Base-by-base conservation (phyloP, 2,113 vertebrate species). In the Phoenicopterus ruber region DNA sequence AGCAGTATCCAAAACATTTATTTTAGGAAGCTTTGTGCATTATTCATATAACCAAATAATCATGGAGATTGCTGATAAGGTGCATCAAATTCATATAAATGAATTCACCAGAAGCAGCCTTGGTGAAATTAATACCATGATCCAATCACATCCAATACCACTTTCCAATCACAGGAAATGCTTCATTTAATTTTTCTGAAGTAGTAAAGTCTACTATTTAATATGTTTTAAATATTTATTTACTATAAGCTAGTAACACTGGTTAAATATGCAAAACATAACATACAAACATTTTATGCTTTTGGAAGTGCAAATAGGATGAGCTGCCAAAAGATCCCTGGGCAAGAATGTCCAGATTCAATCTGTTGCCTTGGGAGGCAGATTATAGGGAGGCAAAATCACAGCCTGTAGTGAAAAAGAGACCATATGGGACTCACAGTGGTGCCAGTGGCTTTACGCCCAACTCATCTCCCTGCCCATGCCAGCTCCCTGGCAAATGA, bases 301-400 rank as follows among this genome's bases (percentile, higher is more conserved):
- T 92, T 86, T 93, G 55, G 76, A 97, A 95, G 34, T 86, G 57
- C 72, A 79, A 71, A 79, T 47, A 81, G 57, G 31, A 58, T 40
- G 24, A 84, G 15, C 34, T 96, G 94, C 95, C 94, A 96, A 72
- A 92, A 95, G 72, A 94, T 79, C 86, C 61, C 69, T 61, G 65
- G 94, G 90, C 83, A 96, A 93, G 85, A 94, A 73, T 85, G 82
- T 80, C 90, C 96, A 86, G 54, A 80, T 89, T 93, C 82, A 91
- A 77, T 94, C 90, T 95, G 96, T 85, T 89, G 61, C 87, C 84
- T 95, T 85, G 54, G 40, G 83, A 95, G 50, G 83, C 66, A 88
- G 74, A 82, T 72, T 82, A 80, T 46, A 79, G 40, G 54, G 58
- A 95, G 82, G 74, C 62, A 89, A 46, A 91, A 72, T 69, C 66